Evolutionary conservation across 2,888 invertebrate species (phyloP), one percentile per base, ranked within the genome.

Genomic region (Ectobius pallidus): DNA sequence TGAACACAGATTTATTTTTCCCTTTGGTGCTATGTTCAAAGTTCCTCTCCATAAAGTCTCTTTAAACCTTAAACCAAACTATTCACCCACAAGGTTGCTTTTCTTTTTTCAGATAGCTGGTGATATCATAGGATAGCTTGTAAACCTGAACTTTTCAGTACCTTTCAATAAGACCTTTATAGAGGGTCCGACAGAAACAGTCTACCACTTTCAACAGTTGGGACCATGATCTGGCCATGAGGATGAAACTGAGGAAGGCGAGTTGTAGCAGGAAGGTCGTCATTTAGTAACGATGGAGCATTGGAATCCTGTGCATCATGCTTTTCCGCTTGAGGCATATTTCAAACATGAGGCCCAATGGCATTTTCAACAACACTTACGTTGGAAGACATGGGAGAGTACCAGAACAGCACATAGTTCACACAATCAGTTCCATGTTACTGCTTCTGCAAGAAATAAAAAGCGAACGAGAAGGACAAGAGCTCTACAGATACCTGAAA

Each of bases 311-410:
- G n/a, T 49, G 49, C 49, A 49, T n/a, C 49, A n/a, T 49, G 49
- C n/a, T 49, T 49, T 49, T 49, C 4, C n/a, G 49, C n/a, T 49
- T 49, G 49, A 49, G 49, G 49, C 49, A 49, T 49, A 49, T 49
- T 49, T 49, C n/a, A 49, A 49, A 49, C 7, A 18, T 49, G n/a
- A 49, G 4, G 49, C 39, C 6, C 39, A 39, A 39, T 14, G 14
- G 7, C 39, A 39, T 9, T 39, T 39, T 39, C 39, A 39, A 39
- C 14, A 14, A 39, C 39, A 39, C 39, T 39, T 39, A 9, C 6
- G 14, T 14, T 6, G 6, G 6, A 14, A 39, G 39, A 39, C 49
- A n/a, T 49, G 49, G 49, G n/a, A 49, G 49, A 49, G 49, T n/a
- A 49, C 49, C 14, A 18, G 49, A 49, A 49, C n/a, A n/a, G 18